A percentile compares a stretch with the other conserved stretches of the same genome.
These are phyloP conservation scores for Coleophora flavipennella DNA, from an alignment of 2,888 invertebrate species.

Conservation along the genomic window DNA sequence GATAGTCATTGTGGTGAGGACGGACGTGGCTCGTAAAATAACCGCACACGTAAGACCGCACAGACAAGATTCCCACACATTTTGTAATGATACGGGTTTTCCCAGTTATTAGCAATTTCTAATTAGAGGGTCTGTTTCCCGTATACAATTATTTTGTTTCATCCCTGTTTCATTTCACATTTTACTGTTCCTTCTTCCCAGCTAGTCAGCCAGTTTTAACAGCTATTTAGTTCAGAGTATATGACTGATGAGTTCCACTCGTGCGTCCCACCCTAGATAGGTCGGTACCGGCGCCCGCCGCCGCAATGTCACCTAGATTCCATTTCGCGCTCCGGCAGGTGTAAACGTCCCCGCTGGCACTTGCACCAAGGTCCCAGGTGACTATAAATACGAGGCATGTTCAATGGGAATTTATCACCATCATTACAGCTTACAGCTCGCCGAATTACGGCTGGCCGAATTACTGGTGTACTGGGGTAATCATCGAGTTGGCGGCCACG, in stretches of 20 bases:
- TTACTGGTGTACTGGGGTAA: too few relatives aligned
- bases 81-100: conserved; percentile 15
- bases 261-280: too few relatives aligned
- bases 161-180: too few relatives aligned
- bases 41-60: conserved; percentile 15
- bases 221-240: too few relatives aligned
- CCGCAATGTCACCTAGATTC: too few relatives aligned
- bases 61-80: too few relatives aligned
- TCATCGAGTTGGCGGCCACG: background rate
- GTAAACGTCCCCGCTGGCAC: conserved; percentile 48
- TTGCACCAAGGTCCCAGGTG: conserved; percentile 52
- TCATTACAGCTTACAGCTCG: conserved; percentile 40
- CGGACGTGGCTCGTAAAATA: conserved; percentile 27
- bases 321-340: conserved; percentile 16
- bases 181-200: too few relatives aligned
- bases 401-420: conserved; percentile 52
- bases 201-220: too few relatives aligned
- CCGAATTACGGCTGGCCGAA: conserved; percentile 14
- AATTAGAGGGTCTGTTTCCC: too few relatives aligned
- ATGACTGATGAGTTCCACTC: too few relatives aligned
- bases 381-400: conserved; percentile 52
- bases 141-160: too few relatives aligned
- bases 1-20: conserved; percentile 25
- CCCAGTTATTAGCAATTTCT: conserved; percentile 10
- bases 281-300: too few relatives aligned